Conservation (phyloP, 2,113 vertebrate species). For the Bombycilla garrulus region DNA sequence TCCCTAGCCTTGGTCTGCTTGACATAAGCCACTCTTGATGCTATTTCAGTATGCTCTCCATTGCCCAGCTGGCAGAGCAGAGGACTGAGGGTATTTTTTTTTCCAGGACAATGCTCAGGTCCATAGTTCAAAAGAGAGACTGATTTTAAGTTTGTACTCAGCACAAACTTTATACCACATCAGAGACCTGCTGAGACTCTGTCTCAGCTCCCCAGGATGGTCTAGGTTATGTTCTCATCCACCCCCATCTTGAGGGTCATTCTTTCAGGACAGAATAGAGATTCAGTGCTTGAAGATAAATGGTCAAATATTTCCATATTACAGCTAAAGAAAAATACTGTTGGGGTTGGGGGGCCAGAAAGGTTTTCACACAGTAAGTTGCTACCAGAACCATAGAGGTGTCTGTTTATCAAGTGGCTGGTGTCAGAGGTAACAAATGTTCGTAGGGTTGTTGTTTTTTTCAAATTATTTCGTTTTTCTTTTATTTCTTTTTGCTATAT, state of each 20-base stretch:
- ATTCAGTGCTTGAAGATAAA: background rate
- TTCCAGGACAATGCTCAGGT: background rate
- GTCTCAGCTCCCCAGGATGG: background rate
- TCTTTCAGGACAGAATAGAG: background rate
- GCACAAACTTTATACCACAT: background rate
- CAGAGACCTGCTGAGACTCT: background rate
- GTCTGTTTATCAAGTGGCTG: background rate
- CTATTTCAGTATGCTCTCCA: conserved; percentile 20
- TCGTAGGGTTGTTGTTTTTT: background rate
- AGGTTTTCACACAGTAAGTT: background rate
- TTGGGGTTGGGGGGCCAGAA: background rate
- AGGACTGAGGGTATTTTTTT: accelerated
- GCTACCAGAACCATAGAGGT: background rate
- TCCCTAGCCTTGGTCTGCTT: background rate
- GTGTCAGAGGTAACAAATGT: background rate
- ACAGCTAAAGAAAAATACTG: background rate
- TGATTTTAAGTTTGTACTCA: background rate
- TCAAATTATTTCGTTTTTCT: background rate
- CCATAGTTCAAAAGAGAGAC: background rate
- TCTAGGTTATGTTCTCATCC: background rate
- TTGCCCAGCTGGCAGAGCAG: background rate
- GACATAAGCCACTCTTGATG: background rate
- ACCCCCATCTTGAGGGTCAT: background rate
- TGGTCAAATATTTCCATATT: background rate
- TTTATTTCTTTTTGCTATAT: background rate